Evolutionary conservation across 2,888 invertebrate species (phyloP).

Genomic region (Yponomeuta sedellus): DNA sequence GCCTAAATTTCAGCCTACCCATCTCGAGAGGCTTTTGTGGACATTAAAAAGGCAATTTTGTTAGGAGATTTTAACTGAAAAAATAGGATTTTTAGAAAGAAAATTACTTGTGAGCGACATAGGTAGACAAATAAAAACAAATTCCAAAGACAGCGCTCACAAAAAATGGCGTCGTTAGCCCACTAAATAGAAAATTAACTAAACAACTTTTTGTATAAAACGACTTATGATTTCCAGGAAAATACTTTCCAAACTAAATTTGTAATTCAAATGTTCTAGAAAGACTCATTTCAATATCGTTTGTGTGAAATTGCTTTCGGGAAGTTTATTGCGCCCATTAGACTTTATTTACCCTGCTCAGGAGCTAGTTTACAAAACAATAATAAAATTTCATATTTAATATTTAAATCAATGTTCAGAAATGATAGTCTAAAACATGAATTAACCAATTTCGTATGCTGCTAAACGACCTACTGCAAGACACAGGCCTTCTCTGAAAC

Average conservation of each 20-base stretch:
- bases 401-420: too few relatives aligned
- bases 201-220: background rate
- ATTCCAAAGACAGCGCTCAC: conserved; percentile 11
- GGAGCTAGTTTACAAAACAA: background rate
- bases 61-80: conserved; percentile 17
- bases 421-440: too few relatives aligned
- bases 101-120: too few relatives aligned
- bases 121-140: conserved; percentile 11
- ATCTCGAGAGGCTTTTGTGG: background rate
- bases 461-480: too few relatives aligned
- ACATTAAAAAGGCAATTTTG: conserved; percentile 15
- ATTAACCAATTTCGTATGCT: too few relatives aligned
- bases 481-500: too few relatives aligned
- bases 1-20: background rate
- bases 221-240: background rate
- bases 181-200: background rate
- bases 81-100: conserved; percentile 15
- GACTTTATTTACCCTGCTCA: background rate
- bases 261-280: conserved; percentile 1
- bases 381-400: background rate
- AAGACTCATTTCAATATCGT: background rate
- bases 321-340: background rate
- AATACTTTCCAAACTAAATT: conserved; percentile 3
- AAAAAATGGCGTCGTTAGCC: background rate
- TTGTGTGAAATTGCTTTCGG: background rate